phyloP scores from a whole-genome alignment of 2,113 vertebrate species.

The Pyrgilauda ruficollis region DNA sequence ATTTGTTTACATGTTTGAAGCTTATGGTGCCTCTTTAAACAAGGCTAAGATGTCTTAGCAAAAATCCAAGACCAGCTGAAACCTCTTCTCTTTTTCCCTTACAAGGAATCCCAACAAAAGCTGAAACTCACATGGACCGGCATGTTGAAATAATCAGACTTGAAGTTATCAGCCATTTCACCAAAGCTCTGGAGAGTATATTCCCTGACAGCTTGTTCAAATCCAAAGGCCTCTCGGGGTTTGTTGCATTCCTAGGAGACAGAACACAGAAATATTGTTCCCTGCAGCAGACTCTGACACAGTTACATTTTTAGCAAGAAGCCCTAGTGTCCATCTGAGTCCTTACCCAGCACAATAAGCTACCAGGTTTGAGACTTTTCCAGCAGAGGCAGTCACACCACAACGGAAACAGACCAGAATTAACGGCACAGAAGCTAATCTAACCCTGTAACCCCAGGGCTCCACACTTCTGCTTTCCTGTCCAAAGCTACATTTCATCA shows the following conservation, averaged over 20 bases:
- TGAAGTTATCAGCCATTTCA: constrained; percentile 99
- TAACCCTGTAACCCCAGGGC: background rate
- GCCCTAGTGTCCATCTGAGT: background rate
- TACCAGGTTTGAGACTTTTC: background rate
- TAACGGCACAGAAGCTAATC: background rate
- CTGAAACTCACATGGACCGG: constrained; percentile 91
- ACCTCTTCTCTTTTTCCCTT: background rate
- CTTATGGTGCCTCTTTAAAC: background rate
- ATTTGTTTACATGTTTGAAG: constrained; percentile 2
- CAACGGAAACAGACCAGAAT: background rate
- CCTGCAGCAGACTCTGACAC: background rate
- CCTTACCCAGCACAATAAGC: background rate
- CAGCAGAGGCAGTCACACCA: background rate
- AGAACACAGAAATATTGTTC: background rate
- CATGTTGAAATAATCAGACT: constrained; percentile 99
- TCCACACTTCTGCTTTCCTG: background rate
- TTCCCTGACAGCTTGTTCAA: constrained; percentile 94
- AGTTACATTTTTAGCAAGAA: background rate
- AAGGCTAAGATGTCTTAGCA: background rate
- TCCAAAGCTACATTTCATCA: background rate
- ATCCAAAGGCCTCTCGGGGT: constrained; percentile 95
- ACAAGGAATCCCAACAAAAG: background rate
- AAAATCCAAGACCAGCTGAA: background rate
- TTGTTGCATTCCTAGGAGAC: constrained; percentile 92
- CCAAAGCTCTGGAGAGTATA: constrained; percentile 96